Evolutionary conservation across 2,113 vertebrate genomes (phyloP), one percentile per base, ranked within the genome.

Genomic region (Scolopax mira): DNA sequence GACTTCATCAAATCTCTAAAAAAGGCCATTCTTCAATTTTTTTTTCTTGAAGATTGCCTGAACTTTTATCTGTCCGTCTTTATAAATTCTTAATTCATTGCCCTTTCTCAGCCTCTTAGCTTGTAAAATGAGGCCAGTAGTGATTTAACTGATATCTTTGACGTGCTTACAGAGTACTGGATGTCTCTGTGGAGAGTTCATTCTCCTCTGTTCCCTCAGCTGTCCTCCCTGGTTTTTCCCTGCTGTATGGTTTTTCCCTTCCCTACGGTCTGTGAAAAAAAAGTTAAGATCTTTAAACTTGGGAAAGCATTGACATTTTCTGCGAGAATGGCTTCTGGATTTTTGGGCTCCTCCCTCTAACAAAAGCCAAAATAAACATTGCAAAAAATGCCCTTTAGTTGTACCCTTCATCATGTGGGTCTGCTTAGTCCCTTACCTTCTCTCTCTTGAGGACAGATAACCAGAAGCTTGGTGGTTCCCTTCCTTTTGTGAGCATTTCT

Each of bases 11-110:
- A 33, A 85, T 89, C 85, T 73, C 41, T 70, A 18, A 54, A 89
- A 94, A 85, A 85, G 28, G 28, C 58, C 27, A 3, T 82, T 84
- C 73, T 85, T 90, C 79, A 61, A 0, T 37, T 61, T 88, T 89
- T 89, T 64, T 91, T 81, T 15, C 89, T 57, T 85, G 70, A 77
- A 77, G 81, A 85, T 89, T 85, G 66, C 74, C 54, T 95, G 84
- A 94, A 91, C 90, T 88, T 93, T 95, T 94, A 84, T 95, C 93
- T 93, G 86, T 78, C 72, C 30, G 2, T 95, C 86, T 88, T 94
- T 94, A 96, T 97, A 90, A 96, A 96, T 93, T 95, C 92, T 97
- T 95, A 96, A 95, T 95, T 94, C 89, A 30, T 86, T 97, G 95
- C 89, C 96, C 93, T 97, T 94, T 97, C 94, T 97, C 94, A 94